phyloP scores from a whole-genome alignment of 2,113 vertebrate genomes.

The Heterotis niloticus region DNA sequence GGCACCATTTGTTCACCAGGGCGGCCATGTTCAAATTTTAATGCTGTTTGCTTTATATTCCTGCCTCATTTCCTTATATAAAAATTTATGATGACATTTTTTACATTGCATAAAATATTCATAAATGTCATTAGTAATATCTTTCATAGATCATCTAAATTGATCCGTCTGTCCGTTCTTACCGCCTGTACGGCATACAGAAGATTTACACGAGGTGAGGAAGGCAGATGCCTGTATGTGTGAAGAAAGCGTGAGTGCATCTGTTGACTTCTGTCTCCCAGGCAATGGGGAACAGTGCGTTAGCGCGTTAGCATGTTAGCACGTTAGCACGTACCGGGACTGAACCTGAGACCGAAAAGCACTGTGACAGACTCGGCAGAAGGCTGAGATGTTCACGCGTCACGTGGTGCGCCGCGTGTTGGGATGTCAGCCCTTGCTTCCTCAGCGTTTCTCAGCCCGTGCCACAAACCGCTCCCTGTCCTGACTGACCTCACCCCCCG shows the following conservation, averaged over 20 bases:
- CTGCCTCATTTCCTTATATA: conserved; percentile 71
- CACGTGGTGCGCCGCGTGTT: background rate
- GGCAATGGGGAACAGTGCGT: background rate
- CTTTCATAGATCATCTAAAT: conserved; percentile 74
- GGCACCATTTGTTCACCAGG: conserved; percentile 55
- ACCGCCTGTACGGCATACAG: conserved; percentile 46
- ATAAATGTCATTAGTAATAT: conserved; percentile 79
- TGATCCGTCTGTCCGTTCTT: conserved; percentile 66
- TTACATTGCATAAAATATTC: conserved; percentile 73
- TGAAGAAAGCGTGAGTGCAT: too few species aligned
- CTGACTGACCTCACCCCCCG: background rate
- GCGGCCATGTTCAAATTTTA: conserved; percentile 65
- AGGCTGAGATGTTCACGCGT: background rate
- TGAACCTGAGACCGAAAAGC: background rate
- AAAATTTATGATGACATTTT: conserved; percentile 73
- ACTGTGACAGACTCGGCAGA: too few species aligned
- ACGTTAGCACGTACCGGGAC: background rate
- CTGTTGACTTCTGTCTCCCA: too few species aligned
- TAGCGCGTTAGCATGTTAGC: background rate
- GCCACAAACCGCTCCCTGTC: too few species aligned
- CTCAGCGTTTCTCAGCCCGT: too few species aligned
- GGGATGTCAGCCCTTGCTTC: background rate
- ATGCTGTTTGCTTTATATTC: conserved; percentile 76
- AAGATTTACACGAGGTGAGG: conserved; percentile 46
- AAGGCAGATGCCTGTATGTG: background rate